Conservation (phyloP, 2,797 vertebrate genomes). For the Australoheros facetus region DNA sequence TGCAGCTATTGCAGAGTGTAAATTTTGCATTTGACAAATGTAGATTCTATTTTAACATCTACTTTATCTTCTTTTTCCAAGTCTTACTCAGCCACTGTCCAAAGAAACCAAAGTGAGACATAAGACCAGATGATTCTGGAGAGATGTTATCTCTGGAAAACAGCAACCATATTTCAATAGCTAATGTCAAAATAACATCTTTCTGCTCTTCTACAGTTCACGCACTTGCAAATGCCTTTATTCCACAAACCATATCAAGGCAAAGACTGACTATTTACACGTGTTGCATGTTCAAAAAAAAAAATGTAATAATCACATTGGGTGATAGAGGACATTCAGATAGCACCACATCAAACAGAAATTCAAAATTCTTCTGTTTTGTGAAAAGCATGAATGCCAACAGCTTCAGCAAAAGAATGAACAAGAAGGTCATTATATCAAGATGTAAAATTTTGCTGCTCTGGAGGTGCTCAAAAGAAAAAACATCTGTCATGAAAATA, state of each 20-base stretch:
- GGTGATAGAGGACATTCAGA: conserved; percentile 45
- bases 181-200: conserved; percentile 32
- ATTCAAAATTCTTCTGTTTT: conserved; percentile 51
- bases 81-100: neutral
- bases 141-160: conserved; percentile 27
- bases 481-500: conserved; percentile 52
- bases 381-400: conserved; percentile 43
- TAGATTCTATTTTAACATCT: conserved; percentile 5
- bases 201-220: conserved; percentile 37
- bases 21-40: conserved; percentile 3
- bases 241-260: conserved; percentile 27
- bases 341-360: conserved; percentile 57
- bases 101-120: conserved; percentile 26
- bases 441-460: conserved; percentile 45
- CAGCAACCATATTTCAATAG: conserved; percentile 27
- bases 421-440: conserved; percentile 59
- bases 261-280: conserved; percentile 31
- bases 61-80: neutral
- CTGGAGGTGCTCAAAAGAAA: conserved; percentile 39
- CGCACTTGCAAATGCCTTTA: conserved; percentile 27
- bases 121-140: conserved; percentile 8
- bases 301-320: conserved; percentile 43
- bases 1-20: neutral
- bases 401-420: conserved; percentile 49
- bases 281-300: conserved; percentile 9